A percentile compares a stretch with the other conserved stretches of the same genome.
Evolutionary conservation across 2,888 invertebrate species (phyloP).

Genomic region (Amiota communis): DNA sequence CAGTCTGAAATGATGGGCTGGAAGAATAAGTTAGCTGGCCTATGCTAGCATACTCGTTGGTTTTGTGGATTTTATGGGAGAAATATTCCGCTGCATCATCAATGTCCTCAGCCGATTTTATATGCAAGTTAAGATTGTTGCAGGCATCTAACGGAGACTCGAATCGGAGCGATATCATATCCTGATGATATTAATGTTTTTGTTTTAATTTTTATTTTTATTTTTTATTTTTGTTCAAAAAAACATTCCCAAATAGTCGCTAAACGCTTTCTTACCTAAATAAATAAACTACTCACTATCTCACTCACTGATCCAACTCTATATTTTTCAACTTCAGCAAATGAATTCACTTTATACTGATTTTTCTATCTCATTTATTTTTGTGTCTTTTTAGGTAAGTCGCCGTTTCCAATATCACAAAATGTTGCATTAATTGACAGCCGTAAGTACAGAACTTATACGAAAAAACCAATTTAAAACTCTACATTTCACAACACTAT

Average conservation of each 20-base stretch:
- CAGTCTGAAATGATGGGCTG: too few relatives aligned
- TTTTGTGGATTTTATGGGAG: too few relatives aligned
- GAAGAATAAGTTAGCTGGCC: too few relatives aligned
- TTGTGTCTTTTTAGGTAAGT: slow-evolving; percentile 54
- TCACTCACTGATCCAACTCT: slow-evolving; percentile 59
- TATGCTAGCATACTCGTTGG: too few relatives aligned
- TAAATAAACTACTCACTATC: slow-evolving; percentile 26
- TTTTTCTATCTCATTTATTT: slow-evolving; percentile 30
- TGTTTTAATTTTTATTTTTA: slow-evolving; percentile 51
- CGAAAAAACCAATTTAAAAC: slow-evolving; percentile 39
- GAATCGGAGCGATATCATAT: too few relatives aligned
- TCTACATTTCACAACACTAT: slow-evolving; percentile 16
- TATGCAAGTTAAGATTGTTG: too few relatives aligned
- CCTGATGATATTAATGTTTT: slow-evolving; percentile 51
- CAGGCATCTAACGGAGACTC: too few relatives aligned
- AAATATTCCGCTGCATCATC: too few relatives aligned
- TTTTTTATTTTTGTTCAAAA: neutral
- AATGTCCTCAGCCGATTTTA: too few relatives aligned
- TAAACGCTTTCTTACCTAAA: slow-evolving; percentile 60
- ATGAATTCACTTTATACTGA: neutral
- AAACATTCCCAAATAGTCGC: slow-evolving; percentile 53
- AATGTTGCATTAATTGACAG: slow-evolving; percentile 66
- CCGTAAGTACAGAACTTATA: slow-evolving; percentile 62
- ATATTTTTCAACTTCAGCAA: too few relatives aligned
- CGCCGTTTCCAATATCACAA: slow-evolving; percentile 66